A percentile compares a stretch with the other conserved stretches of the same genome.
These are phyloP conservation scores for Sinohyriopsis cumingii DNA, from an alignment of 2,888 invertebrate genomes.

Conservation along the genomic window DNA sequence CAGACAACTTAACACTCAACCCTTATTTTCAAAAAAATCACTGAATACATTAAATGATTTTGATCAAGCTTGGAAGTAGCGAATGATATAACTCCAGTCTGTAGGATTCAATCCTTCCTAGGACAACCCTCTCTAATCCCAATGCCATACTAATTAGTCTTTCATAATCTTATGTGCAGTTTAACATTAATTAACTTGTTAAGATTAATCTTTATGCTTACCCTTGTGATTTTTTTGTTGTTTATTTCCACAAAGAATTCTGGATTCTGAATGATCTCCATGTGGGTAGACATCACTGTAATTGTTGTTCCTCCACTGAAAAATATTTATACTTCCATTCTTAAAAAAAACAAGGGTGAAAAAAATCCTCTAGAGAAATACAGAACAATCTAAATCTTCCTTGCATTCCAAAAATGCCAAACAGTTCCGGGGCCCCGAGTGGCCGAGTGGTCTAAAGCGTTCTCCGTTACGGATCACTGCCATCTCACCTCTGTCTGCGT, in stretches of 20 bases:
- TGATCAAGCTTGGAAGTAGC: too few relatives aligned
- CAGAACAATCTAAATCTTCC: neutral
- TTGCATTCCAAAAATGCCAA: neutral
- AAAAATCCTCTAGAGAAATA: neutral
- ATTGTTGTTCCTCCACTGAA: constrained; percentile 92
- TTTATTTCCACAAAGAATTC: constrained; percentile 63
- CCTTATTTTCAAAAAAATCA: too few relatives aligned
- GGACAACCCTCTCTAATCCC: too few relatives aligned
- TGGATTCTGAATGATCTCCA: constrained; percentile 92
- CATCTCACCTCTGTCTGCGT: too few relatives aligned
- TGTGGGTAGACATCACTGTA: constrained; percentile 92
- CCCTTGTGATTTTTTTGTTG: constrained; percentile 35
- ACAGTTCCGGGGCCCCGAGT: too few relatives aligned
- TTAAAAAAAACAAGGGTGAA: neutral
- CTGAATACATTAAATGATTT: too few relatives aligned
- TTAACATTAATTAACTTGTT: neutral
- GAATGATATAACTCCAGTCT: too few relatives aligned
- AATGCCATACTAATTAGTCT: neutral
- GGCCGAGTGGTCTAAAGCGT: too few relatives aligned
- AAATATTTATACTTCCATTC: constrained; percentile 11
- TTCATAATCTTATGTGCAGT: neutral
- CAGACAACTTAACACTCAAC: too few relatives aligned
- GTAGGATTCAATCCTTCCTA: too few relatives aligned
- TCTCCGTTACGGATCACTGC: too few relatives aligned
- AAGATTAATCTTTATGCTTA: constrained; percentile 14